phyloP scores from a whole-genome alignment of 2,797 vertebrate species.

The Linurgus olivaceus region DNA sequence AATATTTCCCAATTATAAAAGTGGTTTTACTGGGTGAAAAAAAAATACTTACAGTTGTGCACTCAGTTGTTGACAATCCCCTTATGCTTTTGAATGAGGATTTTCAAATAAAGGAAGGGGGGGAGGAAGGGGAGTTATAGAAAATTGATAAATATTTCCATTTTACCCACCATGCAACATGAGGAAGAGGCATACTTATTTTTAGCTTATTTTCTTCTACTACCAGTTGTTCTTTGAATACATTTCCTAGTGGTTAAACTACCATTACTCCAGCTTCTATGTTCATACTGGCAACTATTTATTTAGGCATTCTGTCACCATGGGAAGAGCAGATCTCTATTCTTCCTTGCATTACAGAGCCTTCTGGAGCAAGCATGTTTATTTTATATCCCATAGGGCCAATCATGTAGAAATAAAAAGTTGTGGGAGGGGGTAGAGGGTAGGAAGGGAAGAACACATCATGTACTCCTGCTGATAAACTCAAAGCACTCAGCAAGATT shows the following conservation, averaged over 20 bases:
- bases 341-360: background rate
- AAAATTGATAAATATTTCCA: background rate
- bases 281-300: background rate
- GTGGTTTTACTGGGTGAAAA: background rate
- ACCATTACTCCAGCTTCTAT: background rate
- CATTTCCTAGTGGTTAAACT: background rate
- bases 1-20: background rate
- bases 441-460: background rate
- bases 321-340: background rate
- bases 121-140: fast-evolving
- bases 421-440: background rate
- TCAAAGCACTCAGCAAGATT: background rate
- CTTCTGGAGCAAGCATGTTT: background rate
- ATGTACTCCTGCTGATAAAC: background rate
- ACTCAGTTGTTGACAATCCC: background rate
- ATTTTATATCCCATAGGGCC: background rate
- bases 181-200: background rate
- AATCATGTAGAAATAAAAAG: background rate
- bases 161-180: background rate
- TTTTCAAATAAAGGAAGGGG: background rate
- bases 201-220: background rate
- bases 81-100: fast-evolving
- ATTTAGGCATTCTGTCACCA: conserved; percentile 4
- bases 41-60: background rate
- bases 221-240: background rate